Evolutionary conservation across 2,797 vertebrate species (phyloP).

Genomic region (Sylvilagus floridanus): DNA sequence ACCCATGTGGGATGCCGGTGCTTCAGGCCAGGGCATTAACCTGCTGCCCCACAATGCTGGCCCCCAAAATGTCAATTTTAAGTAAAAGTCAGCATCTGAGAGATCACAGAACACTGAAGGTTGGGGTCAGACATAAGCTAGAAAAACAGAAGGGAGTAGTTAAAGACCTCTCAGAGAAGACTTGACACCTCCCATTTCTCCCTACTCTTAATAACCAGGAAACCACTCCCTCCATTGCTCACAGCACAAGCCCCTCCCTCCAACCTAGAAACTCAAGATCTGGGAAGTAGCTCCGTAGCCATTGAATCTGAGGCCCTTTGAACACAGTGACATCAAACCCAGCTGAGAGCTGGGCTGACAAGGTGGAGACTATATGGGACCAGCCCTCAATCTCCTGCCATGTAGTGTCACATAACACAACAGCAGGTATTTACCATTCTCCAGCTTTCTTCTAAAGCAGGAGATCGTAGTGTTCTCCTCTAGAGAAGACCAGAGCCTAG

Average conservation of each 20-base stretch:
- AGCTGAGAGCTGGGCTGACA: background rate
- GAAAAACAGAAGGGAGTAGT: background rate
- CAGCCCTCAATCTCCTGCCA: background rate
- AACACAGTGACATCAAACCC: background rate
- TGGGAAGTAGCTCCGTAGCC: background rate
- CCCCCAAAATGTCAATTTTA: background rate
- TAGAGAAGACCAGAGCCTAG: background rate
- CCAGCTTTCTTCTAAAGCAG: background rate
- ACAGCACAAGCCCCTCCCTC: too few relatives aligned
- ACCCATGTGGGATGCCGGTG: too few relatives aligned
- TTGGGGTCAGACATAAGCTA: background rate
- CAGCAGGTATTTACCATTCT: background rate
- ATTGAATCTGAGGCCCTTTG: background rate
- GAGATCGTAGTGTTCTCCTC: background rate
- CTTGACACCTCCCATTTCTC: background rate
- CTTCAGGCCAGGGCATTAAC: too few relatives aligned
- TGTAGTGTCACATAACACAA: too few relatives aligned
- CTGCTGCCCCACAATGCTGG: too few relatives aligned
- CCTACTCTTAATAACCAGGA: too few relatives aligned
- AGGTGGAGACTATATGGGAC: background rate
- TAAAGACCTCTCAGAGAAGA: background rate
- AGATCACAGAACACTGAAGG: background rate
- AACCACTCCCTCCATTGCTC: background rate
- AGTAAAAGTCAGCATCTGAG: background rate
- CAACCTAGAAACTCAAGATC: too few relatives aligned